Evolutionary conservation across 2,797 vertebrate species (phyloP).

Genomic region (Muraenolepis orangiensis): DNA sequence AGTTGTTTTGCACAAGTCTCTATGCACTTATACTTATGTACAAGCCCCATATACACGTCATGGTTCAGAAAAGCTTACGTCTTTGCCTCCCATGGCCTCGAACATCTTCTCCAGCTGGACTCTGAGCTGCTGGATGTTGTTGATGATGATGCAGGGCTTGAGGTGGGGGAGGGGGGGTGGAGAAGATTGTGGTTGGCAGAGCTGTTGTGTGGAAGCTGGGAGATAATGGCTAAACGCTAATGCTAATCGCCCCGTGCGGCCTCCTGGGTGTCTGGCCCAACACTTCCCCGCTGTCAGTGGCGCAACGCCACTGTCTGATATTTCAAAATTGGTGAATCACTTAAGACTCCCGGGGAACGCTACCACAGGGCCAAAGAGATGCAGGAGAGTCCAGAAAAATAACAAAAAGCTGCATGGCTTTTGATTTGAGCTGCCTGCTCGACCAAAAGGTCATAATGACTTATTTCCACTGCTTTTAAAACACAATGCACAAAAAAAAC

Average conservation of each 20-base stretch:
- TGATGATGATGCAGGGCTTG: slow-evolving; percentile 96
- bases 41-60: too few species aligned
- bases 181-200: slow-evolving; percentile 4
- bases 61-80: slow-evolving; percentile 70
- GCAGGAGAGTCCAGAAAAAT: not conserved
- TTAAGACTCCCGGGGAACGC: slow-evolving; percentile 33
- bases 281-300: slow-evolving; percentile 22
- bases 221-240: slow-evolving; percentile 19
- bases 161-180: slow-evolving; percentile 21
- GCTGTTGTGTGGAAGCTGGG: not conserved
- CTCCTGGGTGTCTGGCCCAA: slow-evolving; percentile 44
- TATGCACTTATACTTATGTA: too few species aligned
- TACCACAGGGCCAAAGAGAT: slow-evolving; percentile 11
- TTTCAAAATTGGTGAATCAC: slow-evolving; percentile 60
- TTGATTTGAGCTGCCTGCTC: too few species aligned
- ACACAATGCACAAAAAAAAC: not conserved
- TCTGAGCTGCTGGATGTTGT: slow-evolving; percentile 95
- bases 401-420: not conserved
- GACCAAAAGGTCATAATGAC: not conserved
- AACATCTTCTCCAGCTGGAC: slow-evolving; percentile 99
- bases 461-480: not conserved
- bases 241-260: slow-evolving; percentile 52
- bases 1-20: too few species aligned
- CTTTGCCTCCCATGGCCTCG: slow-evolving; percentile 96
- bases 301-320: slow-evolving; percentile 53